A percentile compares a stretch with the other conserved stretches of the same genome.
Conservation (phyloP, 2,797 vertebrate genomes). For the Enteromius argenteus region DNA sequence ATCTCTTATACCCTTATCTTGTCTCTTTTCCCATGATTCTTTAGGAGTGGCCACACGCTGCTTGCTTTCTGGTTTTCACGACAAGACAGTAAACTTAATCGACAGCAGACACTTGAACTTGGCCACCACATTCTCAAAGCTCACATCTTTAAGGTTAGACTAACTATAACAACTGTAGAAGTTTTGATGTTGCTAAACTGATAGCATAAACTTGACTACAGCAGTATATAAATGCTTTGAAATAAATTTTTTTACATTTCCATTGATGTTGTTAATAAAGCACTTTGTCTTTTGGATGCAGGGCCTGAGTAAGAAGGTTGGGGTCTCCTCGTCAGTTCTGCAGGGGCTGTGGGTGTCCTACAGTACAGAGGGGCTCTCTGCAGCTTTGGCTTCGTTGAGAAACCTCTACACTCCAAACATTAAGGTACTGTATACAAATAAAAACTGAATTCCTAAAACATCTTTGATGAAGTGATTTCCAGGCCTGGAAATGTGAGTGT, state of each 20-base stretch:
- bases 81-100: constrained; percentile 91
- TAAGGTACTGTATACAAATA: constrained; percentile 81
- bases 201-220: neutral
- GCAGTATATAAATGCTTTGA: too few species aligned
- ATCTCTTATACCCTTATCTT: neutral
- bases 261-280: neutral
- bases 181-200: neutral
- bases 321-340: constrained; percentile 94
- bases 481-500: neutral
- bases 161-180: neutral
- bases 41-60: constrained; percentile 93
- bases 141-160: constrained; percentile 94
- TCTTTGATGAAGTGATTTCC: neutral
- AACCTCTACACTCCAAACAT: constrained; percentile 98
- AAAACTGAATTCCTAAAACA: neutral
- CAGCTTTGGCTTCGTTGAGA: constrained; percentile 90
- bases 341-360: constrained; percentile 98
- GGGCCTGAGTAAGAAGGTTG: constrained; percentile 97
- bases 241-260: neutral
- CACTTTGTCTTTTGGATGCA: constrained; percentile 58
- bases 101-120: constrained; percentile 94
- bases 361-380: constrained; percentile 91
- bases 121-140: constrained; percentile 98
- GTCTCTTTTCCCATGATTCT: constrained; percentile 8
- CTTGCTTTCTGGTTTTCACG: constrained; percentile 98